Percentiles rank a stretch among this genome's conserved stretches.
phyloP scores from a whole-genome alignment of 2,797 vertebrate species.

The Gymnocypris eckloni region DNA sequence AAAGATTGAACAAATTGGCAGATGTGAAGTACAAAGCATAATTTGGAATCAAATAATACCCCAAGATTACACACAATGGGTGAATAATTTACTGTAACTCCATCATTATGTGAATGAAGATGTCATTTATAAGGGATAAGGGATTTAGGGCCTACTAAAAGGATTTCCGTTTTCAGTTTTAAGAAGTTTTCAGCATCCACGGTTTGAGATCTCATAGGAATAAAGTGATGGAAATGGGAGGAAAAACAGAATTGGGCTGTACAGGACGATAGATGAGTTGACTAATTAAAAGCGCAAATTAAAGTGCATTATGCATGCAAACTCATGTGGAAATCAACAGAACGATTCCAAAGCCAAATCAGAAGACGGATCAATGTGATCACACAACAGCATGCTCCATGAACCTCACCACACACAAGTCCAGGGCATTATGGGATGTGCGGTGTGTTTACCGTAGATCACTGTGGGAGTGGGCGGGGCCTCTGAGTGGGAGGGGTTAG shows the following conservation, averaged over 20 bases:
- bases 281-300: too few relatives aligned
- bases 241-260: background rate
- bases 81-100: too few relatives aligned
- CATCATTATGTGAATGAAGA: too few relatives aligned
- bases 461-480: conserved; percentile 89
- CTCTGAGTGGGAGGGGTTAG: conserved; percentile 88
- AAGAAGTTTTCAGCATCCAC: background rate
- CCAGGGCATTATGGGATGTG: conserved; percentile 58
- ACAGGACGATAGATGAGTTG: background rate
- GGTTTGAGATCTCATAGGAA: background rate
- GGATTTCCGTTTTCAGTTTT: background rate
- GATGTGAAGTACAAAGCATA: background rate
- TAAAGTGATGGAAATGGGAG: background rate
- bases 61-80: too few relatives aligned
- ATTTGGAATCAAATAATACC: background rate
- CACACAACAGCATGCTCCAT: conserved; percentile 67
- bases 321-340: background rate
- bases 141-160: background rate
- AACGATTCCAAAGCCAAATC: background rate
- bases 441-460: conserved; percentile 88
- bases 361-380: conserved; percentile 23
- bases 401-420: conserved; percentile 50
- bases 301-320: conserved; percentile 49
- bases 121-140: background rate
- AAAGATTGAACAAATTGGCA: background rate